Base-by-base conservation (phyloP, 2,113 vertebrate genomes). In the Zapus hudsonius region DNA sequence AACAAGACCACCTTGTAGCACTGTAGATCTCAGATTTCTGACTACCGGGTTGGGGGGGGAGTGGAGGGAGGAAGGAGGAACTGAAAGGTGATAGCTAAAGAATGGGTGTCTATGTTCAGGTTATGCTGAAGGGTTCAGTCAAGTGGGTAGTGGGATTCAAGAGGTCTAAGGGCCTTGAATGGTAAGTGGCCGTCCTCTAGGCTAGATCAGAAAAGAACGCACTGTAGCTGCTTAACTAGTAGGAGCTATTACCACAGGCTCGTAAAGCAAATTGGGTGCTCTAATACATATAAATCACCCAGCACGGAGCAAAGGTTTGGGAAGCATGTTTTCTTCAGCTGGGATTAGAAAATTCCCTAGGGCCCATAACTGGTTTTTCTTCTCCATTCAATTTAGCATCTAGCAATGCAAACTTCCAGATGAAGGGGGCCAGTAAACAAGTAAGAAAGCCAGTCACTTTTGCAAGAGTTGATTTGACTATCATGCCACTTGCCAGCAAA, bases 271-370 rank as follows among this genome's bases (percentile, higher is more conserved):
- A 84, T 27, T 79, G 81, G 84, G 55, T 64, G 57, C 64, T 42
- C 47, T 70, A 66, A 59, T 31, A 61, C 82, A 78, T 10, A 22
- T 33, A 87, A 93, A 87, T 47, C 57, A 66, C 55, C 47, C 29
- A 76, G 76, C 38, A 93, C 31, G 61, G 23, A 81, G 44, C 44
- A 89, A 89, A 75, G 12, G 36, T 78, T 90, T 47, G 79, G 47
- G 74, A 91, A 92, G 93, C 19, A 92, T 59, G 31, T 87, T 92
- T 78, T 78, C 89, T 94, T 87, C 63, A 70, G 20, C 27, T 75
- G 27, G 29, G 25, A 95, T 36, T 64, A 87, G 42, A 94, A 89
- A 81, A 52, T 27, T 79, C 27, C 29, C 47, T 55, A 82, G n/a
- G 63, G 47, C 33, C 33, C 31, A 1, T 42, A 84, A 84, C 47